Evolutionary conservation across 92 coral and sea anemone species (phyloP).

Genomic region (Isaurus tuberculatus): DNA sequence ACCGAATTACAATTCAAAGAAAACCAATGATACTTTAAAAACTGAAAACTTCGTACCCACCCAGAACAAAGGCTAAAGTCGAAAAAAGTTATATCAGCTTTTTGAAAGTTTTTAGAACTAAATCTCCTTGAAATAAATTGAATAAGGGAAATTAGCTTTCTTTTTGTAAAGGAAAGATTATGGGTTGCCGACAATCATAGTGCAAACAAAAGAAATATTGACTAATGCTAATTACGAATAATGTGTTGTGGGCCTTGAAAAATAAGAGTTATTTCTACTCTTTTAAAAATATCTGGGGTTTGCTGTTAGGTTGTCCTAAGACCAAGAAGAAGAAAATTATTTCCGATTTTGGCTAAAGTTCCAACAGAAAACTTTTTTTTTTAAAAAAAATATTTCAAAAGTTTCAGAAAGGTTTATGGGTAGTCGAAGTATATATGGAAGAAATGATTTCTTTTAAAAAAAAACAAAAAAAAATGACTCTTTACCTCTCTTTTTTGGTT

Average conservation of each 20-base stretch:
- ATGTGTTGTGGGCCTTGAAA: too few relatives aligned
- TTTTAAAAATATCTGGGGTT: not conserved
- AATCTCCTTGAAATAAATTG: not conserved
- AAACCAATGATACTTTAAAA: not conserved
- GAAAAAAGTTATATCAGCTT: not conserved
- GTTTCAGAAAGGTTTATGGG: not conserved
- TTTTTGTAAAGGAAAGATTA: not conserved
- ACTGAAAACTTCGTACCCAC: not conserved
- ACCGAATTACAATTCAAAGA: not conserved
- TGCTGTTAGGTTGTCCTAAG: not conserved
- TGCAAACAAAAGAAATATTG: not conserved
- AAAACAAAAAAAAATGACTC: not conserved
- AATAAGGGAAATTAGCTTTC: not conserved
- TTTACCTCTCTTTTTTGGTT: not conserved
- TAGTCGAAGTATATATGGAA: too few relatives aligned
- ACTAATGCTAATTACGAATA: not conserved
- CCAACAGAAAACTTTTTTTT: not conserved
- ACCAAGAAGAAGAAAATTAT: not conserved
- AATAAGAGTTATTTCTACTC: not conserved
- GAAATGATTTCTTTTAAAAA: too few relatives aligned
- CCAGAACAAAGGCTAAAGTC: too few relatives aligned
- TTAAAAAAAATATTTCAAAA: too few relatives aligned
- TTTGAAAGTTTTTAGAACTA: not conserved
- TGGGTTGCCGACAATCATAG: not conserved
- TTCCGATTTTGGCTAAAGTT: not conserved